These are phyloP conservation scores for Eulithis prunata DNA, from an alignment of 2,888 invertebrate genomes.

Conservation along the genomic window DNA sequence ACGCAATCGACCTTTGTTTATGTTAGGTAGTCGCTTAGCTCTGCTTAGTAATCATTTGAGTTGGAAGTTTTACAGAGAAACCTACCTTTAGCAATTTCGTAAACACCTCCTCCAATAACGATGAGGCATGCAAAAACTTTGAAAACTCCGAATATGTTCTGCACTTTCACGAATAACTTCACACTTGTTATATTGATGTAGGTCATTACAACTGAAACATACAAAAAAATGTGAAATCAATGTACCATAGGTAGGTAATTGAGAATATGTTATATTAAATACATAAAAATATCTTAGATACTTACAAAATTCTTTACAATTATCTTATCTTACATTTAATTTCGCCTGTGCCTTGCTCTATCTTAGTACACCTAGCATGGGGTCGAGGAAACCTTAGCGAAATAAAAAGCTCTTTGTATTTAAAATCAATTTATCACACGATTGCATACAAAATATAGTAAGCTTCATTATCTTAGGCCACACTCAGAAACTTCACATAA, in stretches of 20 bases:
- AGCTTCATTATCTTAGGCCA: neutral
- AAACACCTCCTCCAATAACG: constrained; percentile 90
- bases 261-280: no score
- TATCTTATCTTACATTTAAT: no score
- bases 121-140: constrained; percentile 91
- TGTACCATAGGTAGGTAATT: no score
- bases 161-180: constrained; percentile 90
- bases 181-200: constrained; percentile 91
- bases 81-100: constrained; percentile 85
- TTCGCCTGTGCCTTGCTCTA: neutral
- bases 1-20: no score
- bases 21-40: no score
- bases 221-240: neutral
- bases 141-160: constrained; percentile 91
- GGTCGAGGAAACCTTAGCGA: neutral
- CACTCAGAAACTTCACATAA: no score
- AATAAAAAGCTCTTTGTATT: no score
- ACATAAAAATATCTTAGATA: no score
- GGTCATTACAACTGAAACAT: constrained; percentile 87
- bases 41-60: no score
- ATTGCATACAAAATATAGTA: neutral
- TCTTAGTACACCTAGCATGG: neutral
- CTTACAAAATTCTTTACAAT: no score
- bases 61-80: neutral
- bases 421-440: constrained; percentile 22